These are phyloP conservation scores for Rhaphigaster nebulosa DNA, from an alignment of 2,888 invertebrate genomes.

Conservation along the genomic window DNA sequence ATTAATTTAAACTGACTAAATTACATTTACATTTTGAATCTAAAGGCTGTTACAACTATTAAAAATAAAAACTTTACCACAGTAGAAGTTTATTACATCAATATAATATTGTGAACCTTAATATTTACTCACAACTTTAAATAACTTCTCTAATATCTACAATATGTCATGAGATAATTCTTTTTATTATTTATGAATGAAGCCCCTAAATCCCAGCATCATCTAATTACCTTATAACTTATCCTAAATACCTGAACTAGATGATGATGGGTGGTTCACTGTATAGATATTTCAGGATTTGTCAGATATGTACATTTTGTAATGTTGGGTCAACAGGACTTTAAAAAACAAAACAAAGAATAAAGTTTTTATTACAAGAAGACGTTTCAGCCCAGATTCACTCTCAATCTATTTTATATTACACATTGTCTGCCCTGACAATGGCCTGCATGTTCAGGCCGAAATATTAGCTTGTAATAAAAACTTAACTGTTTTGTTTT, in stretches of 20 bases:
- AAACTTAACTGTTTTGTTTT: background rate
- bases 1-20: background rate
- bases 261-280: background rate
- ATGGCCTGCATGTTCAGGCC: background rate
- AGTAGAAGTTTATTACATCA: background rate
- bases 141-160: background rate
- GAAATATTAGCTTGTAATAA: background rate
- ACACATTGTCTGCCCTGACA: background rate
- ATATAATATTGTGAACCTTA: background rate
- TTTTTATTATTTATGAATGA: background rate
- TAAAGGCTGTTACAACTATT: background rate
- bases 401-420: background rate
- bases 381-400: background rate
- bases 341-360: background rate
- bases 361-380: background rate
- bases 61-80: constrained; percentile 10
- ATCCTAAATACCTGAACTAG: background rate
- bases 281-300: background rate
- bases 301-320: too few species aligned
- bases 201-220: background rate
- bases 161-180: background rate
- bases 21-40: background rate
- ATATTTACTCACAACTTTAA: background rate
- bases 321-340: background rate
- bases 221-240: background rate